Percentiles rank a stretch among this genome's conserved stretches.
phyloP scores from a whole-genome alignment of 1,140 invertebrate genomes.

The Ericerus pela region DNA sequence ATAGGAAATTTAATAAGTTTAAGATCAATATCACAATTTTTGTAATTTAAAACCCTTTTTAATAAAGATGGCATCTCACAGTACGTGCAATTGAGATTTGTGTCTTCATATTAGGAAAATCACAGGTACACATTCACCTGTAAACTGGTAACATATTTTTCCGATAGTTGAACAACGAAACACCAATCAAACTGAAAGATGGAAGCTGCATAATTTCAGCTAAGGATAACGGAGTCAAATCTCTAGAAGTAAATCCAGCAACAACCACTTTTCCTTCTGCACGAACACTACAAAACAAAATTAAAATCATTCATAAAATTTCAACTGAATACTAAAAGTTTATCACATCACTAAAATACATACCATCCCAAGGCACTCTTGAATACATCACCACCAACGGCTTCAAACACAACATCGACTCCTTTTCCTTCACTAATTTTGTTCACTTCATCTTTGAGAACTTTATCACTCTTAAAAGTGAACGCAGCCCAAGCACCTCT shows the following conservation, averaged over 20 bases:
- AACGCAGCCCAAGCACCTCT: constrained; percentile 44
- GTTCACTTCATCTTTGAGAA: constrained; percentile 36
- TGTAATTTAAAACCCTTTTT: not conserved
- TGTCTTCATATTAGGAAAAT: not conserved
- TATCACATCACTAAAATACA: constrained; percentile 16
- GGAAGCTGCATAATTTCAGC: constrained; percentile 30
- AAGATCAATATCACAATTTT: not conserved
- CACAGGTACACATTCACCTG: constrained; percentile 28
- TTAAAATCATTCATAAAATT: not conserved
- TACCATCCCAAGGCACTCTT: constrained; percentile 38
- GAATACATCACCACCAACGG: constrained; percentile 41
- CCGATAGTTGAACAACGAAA: constrained; percentile 38
- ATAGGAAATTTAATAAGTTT: not conserved
- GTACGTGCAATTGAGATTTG: not conserved
- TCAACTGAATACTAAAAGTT: constrained; percentile 2
- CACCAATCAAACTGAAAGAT: constrained; percentile 36
- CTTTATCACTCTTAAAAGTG: constrained; percentile 35
- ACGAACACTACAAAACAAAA: constrained; percentile 30
- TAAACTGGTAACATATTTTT: constrained; percentile 34
- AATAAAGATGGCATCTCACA: not conserved
- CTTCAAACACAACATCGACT: constrained; percentile 42
- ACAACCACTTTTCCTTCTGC: constrained; percentile 39
- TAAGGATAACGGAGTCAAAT: constrained; percentile 30
- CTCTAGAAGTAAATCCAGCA: constrained; percentile 37
- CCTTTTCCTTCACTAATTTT: constrained; percentile 38